These are phyloP conservation scores for Conus betulinus DNA, from an alignment of 1,140 invertebrate genomes.

Conservation along the genomic window DNA sequence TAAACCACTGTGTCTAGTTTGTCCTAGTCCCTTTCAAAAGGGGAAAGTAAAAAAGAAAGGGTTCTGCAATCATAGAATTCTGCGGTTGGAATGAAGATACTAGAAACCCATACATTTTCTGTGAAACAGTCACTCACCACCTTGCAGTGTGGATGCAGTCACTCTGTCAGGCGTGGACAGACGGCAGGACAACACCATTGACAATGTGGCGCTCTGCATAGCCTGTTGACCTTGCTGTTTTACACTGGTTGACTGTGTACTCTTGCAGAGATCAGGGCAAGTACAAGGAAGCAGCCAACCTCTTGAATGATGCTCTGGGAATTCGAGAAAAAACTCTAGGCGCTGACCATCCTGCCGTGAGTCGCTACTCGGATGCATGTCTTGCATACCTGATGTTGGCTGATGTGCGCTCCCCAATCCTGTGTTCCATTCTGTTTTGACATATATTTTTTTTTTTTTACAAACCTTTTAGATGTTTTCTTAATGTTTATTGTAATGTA, in stretches of 20 bases:
- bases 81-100: not conserved
- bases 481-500: not conserved
- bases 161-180: not conserved
- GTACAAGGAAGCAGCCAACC: constrained; percentile 98
- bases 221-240: not conserved
- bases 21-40: too few relatives aligned
- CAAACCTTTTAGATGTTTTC: not conserved
- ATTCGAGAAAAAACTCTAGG: constrained; percentile 99
- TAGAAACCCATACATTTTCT: not conserved
- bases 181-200: not conserved
- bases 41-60: too few relatives aligned
- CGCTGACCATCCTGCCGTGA: constrained; percentile 98
- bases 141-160: not conserved
- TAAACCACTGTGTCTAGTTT: too few relatives aligned
- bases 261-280: constrained; percentile 90
- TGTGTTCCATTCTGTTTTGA: constrained; percentile 3
- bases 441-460: not conserved
- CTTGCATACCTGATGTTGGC: not conserved
- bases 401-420: not conserved
- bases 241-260: not conserved
- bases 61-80: too few relatives aligned
- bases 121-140: not conserved
- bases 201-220: not conserved
- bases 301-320: constrained; percentile 97
- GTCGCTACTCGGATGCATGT: constrained; percentile 56